Evolutionary conservation across 2,797 vertebrate genomes (phyloP), one percentile per base, ranked within the genome.

Genomic region (Etheostoma perlongum): DNA sequence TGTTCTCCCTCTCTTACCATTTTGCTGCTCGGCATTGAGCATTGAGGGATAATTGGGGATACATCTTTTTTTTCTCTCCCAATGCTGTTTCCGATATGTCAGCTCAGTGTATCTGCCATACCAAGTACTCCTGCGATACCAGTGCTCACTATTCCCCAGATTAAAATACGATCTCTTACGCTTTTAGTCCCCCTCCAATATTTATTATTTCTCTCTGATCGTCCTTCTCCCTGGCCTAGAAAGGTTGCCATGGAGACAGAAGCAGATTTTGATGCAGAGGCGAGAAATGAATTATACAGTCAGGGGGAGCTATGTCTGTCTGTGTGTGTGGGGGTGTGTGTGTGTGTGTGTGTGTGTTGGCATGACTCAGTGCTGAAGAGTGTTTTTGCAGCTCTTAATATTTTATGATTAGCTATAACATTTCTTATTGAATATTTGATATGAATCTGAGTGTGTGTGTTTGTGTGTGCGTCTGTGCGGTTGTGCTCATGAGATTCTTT

Each of bases 171-270:
- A 53, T 58, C 27, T 27, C 30, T 30, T 30, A 30, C 30, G 5
- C 30, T 30, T 8, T 70, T 67, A 44, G 72, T 47, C 52, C 21
- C 61, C 48, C 49, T 74, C 61, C 6, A 62, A 82, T 87, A 85
- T 89, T 92, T 86, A 83, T 88, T 87, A 82, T 81, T 75, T 84
- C 77, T 78, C 78, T 78, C 68, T 46, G 72, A 76, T 89, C 59
- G 10, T 74, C 74, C 90, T 81, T 91, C 84, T 92, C 49, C 58
- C 81, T 92, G 93, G 88, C 94, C 93, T 90, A 88, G 93, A 93
- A 93, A 92, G 74, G 94, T 95, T 95, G 91, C 93, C 91, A 95
- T 95, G 92, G 94, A 88, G 92, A 95, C 94, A 91, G 90, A 90
- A 93, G 93, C 91, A 91, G 92, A 94, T 93, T 93, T 93, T 92